Conservation (phyloP, 2,888 invertebrate genomes). For the Drosophila merina region DNA sequence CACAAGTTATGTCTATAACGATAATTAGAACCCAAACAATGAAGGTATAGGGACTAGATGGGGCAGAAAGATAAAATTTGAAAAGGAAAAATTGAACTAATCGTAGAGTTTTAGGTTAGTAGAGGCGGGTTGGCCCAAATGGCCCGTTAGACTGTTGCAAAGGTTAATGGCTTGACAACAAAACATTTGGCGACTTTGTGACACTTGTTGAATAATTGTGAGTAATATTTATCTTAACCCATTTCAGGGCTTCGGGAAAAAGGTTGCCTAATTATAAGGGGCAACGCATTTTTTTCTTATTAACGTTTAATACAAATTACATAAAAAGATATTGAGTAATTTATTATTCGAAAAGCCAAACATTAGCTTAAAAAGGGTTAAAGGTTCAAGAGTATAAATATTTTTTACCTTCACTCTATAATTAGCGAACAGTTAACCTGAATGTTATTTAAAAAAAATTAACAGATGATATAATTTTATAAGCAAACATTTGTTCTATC, state of each 20-base stretch:
- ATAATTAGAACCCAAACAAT: slow-evolving; percentile 3
- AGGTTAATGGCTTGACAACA: slow-evolving; percentile 16
- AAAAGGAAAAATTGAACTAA: slow-evolving; percentile 9
- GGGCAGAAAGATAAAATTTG: slow-evolving; percentile 2
- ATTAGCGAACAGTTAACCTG: background rate
- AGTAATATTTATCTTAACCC: background rate
- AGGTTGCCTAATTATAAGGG: background rate
- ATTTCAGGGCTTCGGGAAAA: background rate
- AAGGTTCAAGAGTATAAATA: background rate
- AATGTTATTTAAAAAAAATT: background rate
- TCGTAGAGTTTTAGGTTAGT: background rate
- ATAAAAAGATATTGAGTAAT: too few species aligned
- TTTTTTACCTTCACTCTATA: background rate
- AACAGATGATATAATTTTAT: background rate
- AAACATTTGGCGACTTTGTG: background rate
- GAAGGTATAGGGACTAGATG: background rate
- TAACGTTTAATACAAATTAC: too few species aligned
- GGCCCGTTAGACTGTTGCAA: background rate
- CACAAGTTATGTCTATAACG: slow-evolving; percentile 14
- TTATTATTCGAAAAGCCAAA: too few species aligned
- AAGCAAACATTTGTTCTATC: background rate
- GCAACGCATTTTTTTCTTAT: background rate
- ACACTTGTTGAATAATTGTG: background rate
- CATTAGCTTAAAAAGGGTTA: background rate
- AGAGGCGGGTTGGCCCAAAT: background rate